These are phyloP conservation scores for Ischnus inquisitorius DNA, from an alignment of 2,888 invertebrate genomes.

Conservation along the genomic window DNA sequence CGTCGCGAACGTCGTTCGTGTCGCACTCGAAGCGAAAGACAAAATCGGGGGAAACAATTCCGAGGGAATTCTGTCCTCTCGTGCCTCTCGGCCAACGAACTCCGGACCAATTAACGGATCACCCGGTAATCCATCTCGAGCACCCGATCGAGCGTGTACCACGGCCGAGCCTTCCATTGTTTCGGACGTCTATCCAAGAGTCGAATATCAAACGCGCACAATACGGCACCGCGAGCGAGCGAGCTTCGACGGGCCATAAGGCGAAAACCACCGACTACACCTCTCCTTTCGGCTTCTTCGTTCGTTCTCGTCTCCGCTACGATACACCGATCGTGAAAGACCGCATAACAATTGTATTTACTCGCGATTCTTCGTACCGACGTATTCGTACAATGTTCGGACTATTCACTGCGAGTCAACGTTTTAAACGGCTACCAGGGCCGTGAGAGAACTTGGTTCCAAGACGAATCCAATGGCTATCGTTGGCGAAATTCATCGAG, in stretches of 20 bases:
- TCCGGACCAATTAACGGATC: conserved; percentile 35
- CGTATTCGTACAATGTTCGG: too few relatives aligned
- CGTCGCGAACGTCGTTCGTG: background rate
- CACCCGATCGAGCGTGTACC: conserved; percentile 45
- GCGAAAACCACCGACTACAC: conserved; percentile 38
- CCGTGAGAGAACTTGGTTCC: too few relatives aligned
- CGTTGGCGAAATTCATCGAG: too few relatives aligned
- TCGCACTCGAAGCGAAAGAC: background rate
- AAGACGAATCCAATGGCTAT: too few relatives aligned
- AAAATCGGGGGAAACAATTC: background rate
- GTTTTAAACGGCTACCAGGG: too few relatives aligned
- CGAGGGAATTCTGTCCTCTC: conserved; percentile 1
- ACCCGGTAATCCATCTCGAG: conserved; percentile 38
- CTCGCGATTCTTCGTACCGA: too few relatives aligned
- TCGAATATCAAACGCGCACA: conserved; percentile 45
- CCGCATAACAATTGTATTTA: too few relatives aligned
- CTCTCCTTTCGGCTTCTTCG: background rate
- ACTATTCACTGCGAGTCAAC: too few relatives aligned
- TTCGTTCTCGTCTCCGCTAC: background rate
- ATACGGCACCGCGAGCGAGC: background rate
- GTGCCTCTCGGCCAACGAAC: conserved; percentile 34
- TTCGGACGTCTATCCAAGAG: conserved; percentile 24
- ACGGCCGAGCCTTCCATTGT: conserved; percentile 30
- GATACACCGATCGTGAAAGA: background rate
- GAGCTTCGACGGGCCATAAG: conserved; percentile 40